Evolutionary conservation across 2,888 invertebrate species (phyloP).

Genomic region (Chaitophorus viminalis): DNA sequence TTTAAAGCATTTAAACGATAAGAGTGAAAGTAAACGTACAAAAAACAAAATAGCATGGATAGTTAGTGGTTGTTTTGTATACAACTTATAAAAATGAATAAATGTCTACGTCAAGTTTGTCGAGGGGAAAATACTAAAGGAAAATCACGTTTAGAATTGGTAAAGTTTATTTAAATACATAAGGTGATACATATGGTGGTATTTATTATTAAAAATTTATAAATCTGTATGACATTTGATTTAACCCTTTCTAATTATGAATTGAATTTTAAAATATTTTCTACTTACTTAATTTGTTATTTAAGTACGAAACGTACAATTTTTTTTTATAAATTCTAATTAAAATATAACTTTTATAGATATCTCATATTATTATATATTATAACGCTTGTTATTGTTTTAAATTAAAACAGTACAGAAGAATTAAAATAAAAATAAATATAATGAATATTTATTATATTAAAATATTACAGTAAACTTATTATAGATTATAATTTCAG

Average conservation of each 20-base stretch:
- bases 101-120: not conserved
- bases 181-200: not conserved
- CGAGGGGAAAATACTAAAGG: not conserved
- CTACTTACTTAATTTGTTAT: not conserved
- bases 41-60: slow-evolving; percentile 10
- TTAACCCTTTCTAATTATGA: not conserved
- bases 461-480: too few relatives aligned
- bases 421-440: too few relatives aligned
- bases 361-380: too few relatives aligned
- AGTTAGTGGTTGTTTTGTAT: slow-evolving; percentile 21
- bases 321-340: too few relatives aligned
- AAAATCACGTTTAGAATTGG: not conserved
- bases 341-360: too few relatives aligned
- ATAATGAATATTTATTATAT: too few relatives aligned
- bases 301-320: not conserved
- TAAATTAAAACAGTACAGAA: too few relatives aligned
- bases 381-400: too few relatives aligned
- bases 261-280: slow-evolving; percentile 6
- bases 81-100: slow-evolving; percentile 32
- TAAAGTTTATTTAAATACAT: slow-evolving; percentile 25
- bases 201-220: not conserved
- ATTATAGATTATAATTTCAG: too few relatives aligned
- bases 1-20: slow-evolving; percentile 50
- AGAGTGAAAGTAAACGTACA: slow-evolving; percentile 33
- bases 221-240: not conserved